phyloP scores from a whole-genome alignment of 1,140 invertebrate genomes.

The Plutomurus gul region DNA sequence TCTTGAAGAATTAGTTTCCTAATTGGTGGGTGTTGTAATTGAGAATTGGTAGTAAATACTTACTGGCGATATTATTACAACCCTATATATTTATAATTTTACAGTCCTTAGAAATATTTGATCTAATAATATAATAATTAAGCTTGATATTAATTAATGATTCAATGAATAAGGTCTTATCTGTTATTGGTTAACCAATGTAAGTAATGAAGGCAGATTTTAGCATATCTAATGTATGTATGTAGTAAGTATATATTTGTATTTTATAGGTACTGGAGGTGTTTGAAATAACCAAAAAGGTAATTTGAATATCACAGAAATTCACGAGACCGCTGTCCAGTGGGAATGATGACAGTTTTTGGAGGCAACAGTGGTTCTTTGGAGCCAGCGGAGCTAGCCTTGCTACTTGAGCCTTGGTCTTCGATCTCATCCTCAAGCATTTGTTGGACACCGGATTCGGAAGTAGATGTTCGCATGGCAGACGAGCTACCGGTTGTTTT shows the following conservation, averaged over 20 bases:
- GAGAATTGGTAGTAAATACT: too few relatives aligned
- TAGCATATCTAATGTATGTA: not conserved
- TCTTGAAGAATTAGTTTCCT: too few relatives aligned
- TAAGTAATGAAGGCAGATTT: not conserved
- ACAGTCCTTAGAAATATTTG: not conserved
- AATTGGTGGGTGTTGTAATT: too few relatives aligned
- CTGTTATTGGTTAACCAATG: not conserved
- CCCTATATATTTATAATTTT: not conserved
- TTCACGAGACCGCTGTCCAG: constrained; percentile 52
- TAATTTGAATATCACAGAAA: constrained; percentile 54
- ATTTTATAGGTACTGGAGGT: constrained; percentile 20
- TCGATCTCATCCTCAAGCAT: constrained; percentile 57
- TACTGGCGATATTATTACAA: too few relatives aligned
- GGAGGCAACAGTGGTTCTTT: constrained; percentile 51
- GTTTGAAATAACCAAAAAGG: constrained; percentile 15
- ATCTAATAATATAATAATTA: not conserved
- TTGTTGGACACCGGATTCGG: constrained; percentile 52
- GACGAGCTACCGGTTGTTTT: constrained; percentile 21
- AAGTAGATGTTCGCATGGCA: constrained; percentile 35
- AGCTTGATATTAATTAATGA: constrained; percentile 12
- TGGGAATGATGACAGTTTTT: constrained; percentile 52
- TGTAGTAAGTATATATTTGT: not conserved
- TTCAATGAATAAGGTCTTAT: constrained; percentile 4
- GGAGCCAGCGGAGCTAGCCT: constrained; percentile 48
- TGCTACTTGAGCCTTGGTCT: constrained; percentile 55